These are phyloP conservation scores for Eubucco bourcierii DNA, from an alignment of 2,113 vertebrate genomes.

Conservation along the genomic window DNA sequence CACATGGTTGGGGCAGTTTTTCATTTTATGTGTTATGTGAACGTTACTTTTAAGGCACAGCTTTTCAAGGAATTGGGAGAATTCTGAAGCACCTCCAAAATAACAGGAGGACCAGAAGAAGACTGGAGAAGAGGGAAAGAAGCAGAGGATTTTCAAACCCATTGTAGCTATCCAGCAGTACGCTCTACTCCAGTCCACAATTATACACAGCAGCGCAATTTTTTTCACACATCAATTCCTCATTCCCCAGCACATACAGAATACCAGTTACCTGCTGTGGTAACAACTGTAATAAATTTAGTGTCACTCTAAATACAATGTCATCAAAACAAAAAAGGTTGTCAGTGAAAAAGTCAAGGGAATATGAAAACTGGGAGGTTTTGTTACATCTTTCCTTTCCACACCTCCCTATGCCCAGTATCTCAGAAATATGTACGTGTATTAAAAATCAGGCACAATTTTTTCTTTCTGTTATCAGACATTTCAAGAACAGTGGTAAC, in stretches of 20 bases:
- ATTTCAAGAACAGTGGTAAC: background rate
- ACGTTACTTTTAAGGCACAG: background rate
- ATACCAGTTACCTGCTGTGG: background rate
- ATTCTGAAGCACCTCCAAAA: background rate
- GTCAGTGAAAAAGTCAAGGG: background rate
- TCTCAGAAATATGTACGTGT: background rate
- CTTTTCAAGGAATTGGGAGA: background rate
- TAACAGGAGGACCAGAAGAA: background rate
- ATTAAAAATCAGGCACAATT: background rate
- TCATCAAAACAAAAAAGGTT: background rate
- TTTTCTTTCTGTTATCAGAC: background rate
- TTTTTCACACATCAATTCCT: background rate
- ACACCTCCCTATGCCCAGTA: rapidly evolving
- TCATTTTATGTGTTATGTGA: background rate
- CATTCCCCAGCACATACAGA: background rate
- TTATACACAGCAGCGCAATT: background rate
- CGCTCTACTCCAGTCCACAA: background rate
- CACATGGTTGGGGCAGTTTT: background rate
- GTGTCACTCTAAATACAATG: background rate
- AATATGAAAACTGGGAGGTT: background rate
- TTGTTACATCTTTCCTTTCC: background rate
- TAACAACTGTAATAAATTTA: background rate
- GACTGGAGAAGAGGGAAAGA: background rate
- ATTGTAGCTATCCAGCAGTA: background rate
- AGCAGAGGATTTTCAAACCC: background rate